These are phyloP conservation scores for Sebastes aleutianus DNA, from an alignment of 2,797 vertebrate genomes.

Conservation along the genomic window DNA sequence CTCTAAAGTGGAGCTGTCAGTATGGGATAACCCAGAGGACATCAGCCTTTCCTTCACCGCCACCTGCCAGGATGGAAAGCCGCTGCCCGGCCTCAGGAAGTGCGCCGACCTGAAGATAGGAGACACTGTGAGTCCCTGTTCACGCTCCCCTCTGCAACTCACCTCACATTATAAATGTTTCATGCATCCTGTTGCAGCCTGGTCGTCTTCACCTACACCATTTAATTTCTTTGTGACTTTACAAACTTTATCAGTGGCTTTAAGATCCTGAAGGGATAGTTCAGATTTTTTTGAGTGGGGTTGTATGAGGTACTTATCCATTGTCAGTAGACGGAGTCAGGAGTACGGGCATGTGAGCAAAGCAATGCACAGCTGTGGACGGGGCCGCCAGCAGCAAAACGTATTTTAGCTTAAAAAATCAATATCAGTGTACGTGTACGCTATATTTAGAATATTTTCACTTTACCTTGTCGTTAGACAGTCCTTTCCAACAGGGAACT, in stretches of 20 bases:
- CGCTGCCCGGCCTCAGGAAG: slow-evolving; percentile 90
- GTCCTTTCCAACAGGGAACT: neutral
- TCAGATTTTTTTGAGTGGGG: fast-evolving
- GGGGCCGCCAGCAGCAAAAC: too few relatives aligned
- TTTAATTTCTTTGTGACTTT: neutral
- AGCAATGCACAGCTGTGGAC: too few relatives aligned
- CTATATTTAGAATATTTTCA: neutral
- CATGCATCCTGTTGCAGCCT: neutral
- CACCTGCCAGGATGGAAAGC: slow-evolving; percentile 92
- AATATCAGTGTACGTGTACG: neutral
- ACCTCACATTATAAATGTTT: neutral
- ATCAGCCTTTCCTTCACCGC: slow-evolving; percentile 92
- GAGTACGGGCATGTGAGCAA: too few relatives aligned
- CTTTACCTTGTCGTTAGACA: neutral
- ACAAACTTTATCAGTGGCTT: neutral
- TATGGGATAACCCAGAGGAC: slow-evolving; percentile 95
- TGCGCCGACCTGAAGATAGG: slow-evolving; percentile 95
- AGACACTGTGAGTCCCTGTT: slow-evolving; percentile 89
- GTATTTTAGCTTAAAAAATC: neutral
- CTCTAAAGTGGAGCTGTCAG: slow-evolving; percentile 95
- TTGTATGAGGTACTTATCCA: neutral
- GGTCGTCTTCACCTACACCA: neutral
- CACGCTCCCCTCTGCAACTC: neutral
- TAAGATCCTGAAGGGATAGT: neutral
- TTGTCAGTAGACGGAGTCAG: too few relatives aligned